Evolutionary conservation across 2,888 invertebrate genomes (phyloP).

Genomic region (Orchesella flavescens): DNA sequence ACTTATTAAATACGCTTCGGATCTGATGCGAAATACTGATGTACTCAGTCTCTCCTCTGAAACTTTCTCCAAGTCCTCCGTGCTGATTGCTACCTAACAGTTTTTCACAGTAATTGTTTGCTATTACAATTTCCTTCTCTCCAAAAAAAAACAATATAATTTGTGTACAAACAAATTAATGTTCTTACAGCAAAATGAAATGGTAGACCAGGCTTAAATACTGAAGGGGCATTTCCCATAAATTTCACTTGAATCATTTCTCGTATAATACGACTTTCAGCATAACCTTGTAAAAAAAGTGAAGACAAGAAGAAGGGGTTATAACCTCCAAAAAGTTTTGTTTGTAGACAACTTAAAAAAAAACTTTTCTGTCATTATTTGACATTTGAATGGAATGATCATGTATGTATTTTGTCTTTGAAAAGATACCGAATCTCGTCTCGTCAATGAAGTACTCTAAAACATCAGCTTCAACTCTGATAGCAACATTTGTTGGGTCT

Average conservation of each 20-base stretch:
- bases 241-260: conserved; percentile 75
- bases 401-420: conserved; percentile 13
- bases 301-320: conserved; percentile 24
- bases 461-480: conserved; percentile 74
- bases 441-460: conserved; percentile 74
- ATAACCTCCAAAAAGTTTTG: conserved; percentile 6
- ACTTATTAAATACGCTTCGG: conserved; percentile 69
- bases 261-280: conserved; percentile 75
- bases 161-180: too few relatives aligned
- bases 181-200: conserved; percentile 76
- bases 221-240: conserved; percentile 76
- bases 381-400: conserved; percentile 51
- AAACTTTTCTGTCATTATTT: conserved; percentile 43
- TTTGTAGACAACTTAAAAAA: not conserved
- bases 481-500: conserved; percentile 51
- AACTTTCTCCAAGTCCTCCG: conserved; percentile 73
- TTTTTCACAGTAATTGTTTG: not conserved
- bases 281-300: conserved; percentile 64
- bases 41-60: conserved; percentile 72
- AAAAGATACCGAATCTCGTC: conserved; percentile 73
- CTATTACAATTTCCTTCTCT: not conserved
- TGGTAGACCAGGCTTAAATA: conserved; percentile 77
- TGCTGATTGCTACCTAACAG: conserved; percentile 73
- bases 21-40: conserved; percentile 71
- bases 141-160: not conserved